Evolutionary conservation across 2,113 vertebrate species (phyloP).

Genomic region (Nesogale talazaci): DNA sequence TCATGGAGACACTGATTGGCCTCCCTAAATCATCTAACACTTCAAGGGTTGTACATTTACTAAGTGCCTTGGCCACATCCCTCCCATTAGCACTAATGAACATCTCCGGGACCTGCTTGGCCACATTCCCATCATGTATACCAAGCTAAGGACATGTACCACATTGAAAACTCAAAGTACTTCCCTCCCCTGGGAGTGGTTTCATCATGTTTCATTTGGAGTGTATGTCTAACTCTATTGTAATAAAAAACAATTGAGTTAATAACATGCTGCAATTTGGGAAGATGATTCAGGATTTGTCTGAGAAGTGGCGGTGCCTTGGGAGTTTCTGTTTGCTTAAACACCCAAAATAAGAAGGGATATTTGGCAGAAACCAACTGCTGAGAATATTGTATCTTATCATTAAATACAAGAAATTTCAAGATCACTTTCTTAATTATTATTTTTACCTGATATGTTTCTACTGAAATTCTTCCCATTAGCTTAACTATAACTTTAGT

Average conservation of each 20-base stretch:
- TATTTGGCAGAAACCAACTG: slow-evolving; percentile 26
- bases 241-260: slow-evolving; percentile 46
- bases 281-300: slow-evolving; percentile 55
- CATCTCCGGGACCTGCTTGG: slow-evolving; percentile 40
- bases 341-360: slow-evolving; percentile 50
- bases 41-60: background rate
- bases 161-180: slow-evolving; percentile 39
- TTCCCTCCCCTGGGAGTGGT: background rate
- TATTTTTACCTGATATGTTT: slow-evolving; percentile 55
- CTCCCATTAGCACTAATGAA: slow-evolving; percentile 50
- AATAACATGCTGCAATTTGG: slow-evolving; percentile 40
- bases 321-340: background rate
- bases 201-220: slow-evolving; percentile 55
- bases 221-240: slow-evolving; percentile 27
- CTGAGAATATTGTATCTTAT: background rate
- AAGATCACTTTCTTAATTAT: slow-evolving; percentile 43
- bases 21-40: background rate
- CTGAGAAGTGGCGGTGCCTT: background rate
- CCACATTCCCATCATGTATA: slow-evolving; percentile 40
- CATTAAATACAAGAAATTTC: slow-evolving; percentile 30
- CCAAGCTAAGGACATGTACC: background rate
- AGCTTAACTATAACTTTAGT: background rate
- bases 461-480: background rate
- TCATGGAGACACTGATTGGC: background rate
- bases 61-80: background rate